A percentile compares a stretch with the other conserved stretches of the same genome.
Conservation (phyloP, 2,888 invertebrate genomes). For the Eilema sororculum region DNA sequence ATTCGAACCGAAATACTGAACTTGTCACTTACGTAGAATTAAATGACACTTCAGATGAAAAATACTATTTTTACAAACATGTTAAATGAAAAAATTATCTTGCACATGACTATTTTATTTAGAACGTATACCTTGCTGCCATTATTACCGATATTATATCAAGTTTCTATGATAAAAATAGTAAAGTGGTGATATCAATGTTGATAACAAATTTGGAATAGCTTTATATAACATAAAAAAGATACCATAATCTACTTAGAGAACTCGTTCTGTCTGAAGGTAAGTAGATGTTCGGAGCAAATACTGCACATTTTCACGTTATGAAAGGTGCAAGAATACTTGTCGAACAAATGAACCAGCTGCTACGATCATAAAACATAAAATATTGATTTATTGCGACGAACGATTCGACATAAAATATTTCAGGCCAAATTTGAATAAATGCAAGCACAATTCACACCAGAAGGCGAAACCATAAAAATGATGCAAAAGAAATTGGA, state of each 20-base stretch:
- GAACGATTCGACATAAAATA: conserved; percentile 40
- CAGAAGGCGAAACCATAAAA: conserved; percentile 67
- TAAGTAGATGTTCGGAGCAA: background rate
- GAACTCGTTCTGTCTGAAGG: background rate
- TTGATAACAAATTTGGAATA: background rate
- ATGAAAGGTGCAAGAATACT: conserved; percentile 16
- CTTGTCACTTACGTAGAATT: background rate
- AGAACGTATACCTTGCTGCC: background rate
- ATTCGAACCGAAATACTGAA: background rate
- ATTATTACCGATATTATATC: conserved; percentile 3
- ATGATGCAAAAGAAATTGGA: conserved; percentile 61
- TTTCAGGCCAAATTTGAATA: conserved; percentile 52
- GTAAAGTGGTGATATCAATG: background rate
- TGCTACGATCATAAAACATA: conserved; percentile 40
- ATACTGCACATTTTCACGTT: background rate
- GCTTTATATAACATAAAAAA: conserved; percentile 1
- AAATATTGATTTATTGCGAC: conserved; percentile 33
- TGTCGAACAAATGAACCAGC: conserved; percentile 34
- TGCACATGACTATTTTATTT: conserved; percentile 1
- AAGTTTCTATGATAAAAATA: conserved; percentile 3
- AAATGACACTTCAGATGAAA: background rate
- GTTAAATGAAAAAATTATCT: conserved; percentile 2
- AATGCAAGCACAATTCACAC: conserved; percentile 62
- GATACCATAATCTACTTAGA: background rate
- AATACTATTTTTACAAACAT: background rate